These are phyloP conservation scores for Trididemnum miniatum DNA, from an alignment of 23 tunicate genomes.

Conservation along the genomic window DNA sequence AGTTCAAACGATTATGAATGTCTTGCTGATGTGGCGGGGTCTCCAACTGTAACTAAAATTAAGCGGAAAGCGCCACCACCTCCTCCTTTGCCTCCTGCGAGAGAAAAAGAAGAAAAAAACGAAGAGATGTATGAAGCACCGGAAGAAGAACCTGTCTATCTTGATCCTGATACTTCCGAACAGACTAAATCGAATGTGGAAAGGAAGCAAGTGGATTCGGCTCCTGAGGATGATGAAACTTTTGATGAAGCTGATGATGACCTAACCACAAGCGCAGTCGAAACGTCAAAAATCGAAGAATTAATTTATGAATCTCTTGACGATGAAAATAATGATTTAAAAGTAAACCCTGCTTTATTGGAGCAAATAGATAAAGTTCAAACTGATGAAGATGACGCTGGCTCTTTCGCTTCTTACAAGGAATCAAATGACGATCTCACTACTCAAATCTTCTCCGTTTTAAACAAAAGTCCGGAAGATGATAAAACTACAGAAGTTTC, in stretches of 20 bases:
- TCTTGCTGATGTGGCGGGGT: background rate
- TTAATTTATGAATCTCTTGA: background rate
- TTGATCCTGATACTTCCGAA: background rate
- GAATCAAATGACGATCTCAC: background rate
- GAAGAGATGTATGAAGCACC: background rate
- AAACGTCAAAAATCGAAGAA: background rate
- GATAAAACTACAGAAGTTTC: background rate
- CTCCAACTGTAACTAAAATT: background rate
- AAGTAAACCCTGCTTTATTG: background rate
- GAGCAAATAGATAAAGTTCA: background rate
- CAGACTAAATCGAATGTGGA: background rate
- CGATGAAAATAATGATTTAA: background rate
- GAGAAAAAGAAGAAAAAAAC: background rate
- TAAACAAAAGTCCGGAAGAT: background rate
- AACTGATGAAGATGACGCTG: background rate
- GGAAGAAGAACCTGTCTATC: background rate
- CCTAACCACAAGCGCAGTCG: background rate
- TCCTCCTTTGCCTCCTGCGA: constrained; percentile 20
- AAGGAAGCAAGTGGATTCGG: background rate
- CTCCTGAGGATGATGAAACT: background rate
- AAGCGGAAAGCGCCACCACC: constrained; percentile 43
- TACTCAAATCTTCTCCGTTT: background rate
- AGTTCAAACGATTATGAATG: background rate
- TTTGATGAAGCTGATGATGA: too few species aligned
- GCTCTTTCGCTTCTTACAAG: background rate